Percentiles rank a stretch among this genome's conserved stretches.
phyloP scores from a whole-genome alignment of 2,113 vertebrate genomes.

The Eubucco bourcierii region DNA sequence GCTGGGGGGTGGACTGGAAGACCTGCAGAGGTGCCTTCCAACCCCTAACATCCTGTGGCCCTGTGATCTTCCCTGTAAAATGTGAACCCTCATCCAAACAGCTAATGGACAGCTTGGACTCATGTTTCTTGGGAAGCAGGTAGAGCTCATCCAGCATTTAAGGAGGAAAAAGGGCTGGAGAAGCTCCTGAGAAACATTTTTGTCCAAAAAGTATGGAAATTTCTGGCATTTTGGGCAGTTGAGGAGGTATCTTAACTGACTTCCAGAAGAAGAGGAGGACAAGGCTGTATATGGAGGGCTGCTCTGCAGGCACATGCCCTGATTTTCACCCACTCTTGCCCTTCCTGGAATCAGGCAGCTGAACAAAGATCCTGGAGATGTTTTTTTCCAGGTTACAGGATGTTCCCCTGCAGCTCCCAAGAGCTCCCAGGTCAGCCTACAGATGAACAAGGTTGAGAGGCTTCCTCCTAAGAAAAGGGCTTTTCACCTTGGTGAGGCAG shows the following conservation, averaged over 20 bases:
- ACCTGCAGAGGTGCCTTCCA: too few species aligned
- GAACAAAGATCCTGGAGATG: background rate
- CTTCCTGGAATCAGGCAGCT: background rate
- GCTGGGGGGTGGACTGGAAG: too few species aligned
- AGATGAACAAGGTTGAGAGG: background rate
- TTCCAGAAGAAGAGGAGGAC: background rate
- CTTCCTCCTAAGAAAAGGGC: background rate
- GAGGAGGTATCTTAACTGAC: background rate
- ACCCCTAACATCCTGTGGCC: too few species aligned
- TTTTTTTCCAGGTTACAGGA: background rate
- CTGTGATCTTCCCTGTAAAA: background rate
- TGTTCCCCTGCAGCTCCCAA: background rate
- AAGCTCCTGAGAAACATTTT: background rate
- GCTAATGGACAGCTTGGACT: background rate
- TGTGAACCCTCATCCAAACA: accelerated
- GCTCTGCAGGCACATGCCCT: background rate
- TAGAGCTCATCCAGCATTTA: background rate
- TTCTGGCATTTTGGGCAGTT: background rate
- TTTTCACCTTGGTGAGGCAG: background rate
- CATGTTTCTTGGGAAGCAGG: background rate
- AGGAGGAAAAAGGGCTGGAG: background rate
- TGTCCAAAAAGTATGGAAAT: background rate
- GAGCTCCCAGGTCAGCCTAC: background rate
- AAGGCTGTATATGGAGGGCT: background rate
- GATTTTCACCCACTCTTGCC: background rate